phyloP scores from a whole-genome alignment of 2,888 invertebrate species.

The Heliconius hortense region DNA sequence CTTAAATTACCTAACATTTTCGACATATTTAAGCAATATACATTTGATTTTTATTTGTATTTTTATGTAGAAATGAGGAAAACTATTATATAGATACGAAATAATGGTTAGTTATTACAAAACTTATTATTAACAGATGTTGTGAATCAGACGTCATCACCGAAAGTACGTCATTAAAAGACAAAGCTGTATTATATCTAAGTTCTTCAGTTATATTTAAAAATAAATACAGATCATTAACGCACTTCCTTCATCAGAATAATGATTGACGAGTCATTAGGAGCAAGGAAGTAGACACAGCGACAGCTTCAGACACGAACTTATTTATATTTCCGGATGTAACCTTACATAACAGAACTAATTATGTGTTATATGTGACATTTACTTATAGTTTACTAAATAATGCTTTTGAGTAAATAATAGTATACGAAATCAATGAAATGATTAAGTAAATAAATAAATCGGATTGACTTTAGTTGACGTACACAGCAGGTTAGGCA shows the following conservation, averaged over 20 bases:
- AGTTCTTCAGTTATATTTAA: constrained; percentile 14
- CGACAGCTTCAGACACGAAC: constrained; percentile 19
- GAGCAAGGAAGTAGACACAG: constrained; percentile 31
- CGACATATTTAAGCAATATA: background rate
- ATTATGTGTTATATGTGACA: background rate
- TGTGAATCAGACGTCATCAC: background rate
- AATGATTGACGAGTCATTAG: constrained; percentile 40
- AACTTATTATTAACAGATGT: background rate
- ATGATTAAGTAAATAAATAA: background rate
- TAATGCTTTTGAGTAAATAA: background rate
- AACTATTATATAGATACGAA: background rate
- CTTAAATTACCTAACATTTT: background rate
- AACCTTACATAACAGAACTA: constrained; percentile 9
- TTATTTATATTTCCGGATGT: constrained; percentile 33
- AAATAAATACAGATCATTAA: constrained; percentile 30
- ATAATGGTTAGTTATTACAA: background rate
- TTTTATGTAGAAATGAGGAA: background rate
- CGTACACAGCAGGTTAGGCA: too few species aligned
- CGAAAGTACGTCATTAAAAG: background rate
- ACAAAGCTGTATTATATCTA: background rate
- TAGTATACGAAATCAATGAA: background rate
- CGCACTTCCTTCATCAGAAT: constrained; percentile 31
- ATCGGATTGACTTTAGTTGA: too few species aligned
- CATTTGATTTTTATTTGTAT: background rate
- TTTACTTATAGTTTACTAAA: background rate